Percentiles rank a stretch among this genome's conserved stretches.
These are phyloP conservation scores for Acanthosoma haemorrhoidale DNA, from an alignment of 2,888 invertebrate genomes.

Conservation along the genomic window DNA sequence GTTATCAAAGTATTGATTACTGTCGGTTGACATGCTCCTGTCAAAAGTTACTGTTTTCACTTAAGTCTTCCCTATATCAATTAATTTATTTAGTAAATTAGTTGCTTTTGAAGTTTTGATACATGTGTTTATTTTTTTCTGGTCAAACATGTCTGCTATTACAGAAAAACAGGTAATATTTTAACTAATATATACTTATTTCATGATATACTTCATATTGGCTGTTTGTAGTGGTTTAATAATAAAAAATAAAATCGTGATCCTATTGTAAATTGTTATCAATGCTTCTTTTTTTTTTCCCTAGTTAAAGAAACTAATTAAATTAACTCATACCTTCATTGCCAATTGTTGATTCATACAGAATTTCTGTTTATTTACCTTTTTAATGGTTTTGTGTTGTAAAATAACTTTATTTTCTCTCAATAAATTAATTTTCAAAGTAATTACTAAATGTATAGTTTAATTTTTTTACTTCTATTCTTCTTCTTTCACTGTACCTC, in stretches of 20 bases:
- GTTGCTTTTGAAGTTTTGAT: neutral
- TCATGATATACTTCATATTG: no score
- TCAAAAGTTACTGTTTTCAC: conserved; percentile 3
- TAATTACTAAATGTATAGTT: no score
- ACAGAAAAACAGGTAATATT: conserved; percentile 29
- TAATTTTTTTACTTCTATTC: no score
- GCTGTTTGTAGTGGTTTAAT: no score
- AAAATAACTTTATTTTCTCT: neutral
- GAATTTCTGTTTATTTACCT: neutral
- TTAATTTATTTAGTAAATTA: conserved; percentile 11
- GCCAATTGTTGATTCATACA: neutral
- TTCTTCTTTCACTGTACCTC: no score
- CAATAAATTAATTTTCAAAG: neutral
- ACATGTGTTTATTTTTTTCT: neutral
- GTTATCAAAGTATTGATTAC: conserved; percentile 26
- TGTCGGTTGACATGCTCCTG: conserved; percentile 28
- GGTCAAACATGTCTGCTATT: conserved; percentile 15
- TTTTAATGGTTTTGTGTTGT: neutral
- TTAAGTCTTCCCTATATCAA: conserved; percentile 6
- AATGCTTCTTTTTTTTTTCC: no score
- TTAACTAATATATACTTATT: no score
- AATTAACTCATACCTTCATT: no score
- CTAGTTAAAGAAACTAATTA: no score
- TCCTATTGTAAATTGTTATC: no score
- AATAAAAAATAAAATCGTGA: no score